These are phyloP conservation scores for Formica aserva DNA, from an alignment of 2,888 invertebrate species.

Conservation along the genomic window DNA sequence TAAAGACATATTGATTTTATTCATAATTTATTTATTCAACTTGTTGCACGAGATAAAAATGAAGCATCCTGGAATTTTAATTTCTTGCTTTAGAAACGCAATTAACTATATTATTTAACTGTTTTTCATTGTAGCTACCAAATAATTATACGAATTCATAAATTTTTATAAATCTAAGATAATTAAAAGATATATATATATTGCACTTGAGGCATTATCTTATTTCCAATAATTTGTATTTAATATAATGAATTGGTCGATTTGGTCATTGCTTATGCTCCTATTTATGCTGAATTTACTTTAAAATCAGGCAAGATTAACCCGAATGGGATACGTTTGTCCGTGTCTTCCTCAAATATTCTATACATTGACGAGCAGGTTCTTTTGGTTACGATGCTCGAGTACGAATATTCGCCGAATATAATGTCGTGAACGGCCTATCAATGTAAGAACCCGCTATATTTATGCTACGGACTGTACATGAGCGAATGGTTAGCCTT, in stretches of 20 bases:
- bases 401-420: slow-evolving; percentile 22
- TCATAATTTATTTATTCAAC: background rate
- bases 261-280: too few species aligned
- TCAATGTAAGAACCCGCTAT: slow-evolving; percentile 42
- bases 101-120: background rate
- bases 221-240: too few species aligned
- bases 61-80: background rate
- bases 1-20: background rate
- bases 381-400: background rate
- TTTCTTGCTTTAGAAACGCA: background rate
- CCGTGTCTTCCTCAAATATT: background rate
- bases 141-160: too few species aligned
- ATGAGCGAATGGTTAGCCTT: slow-evolving; percentile 81
- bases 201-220: background rate
- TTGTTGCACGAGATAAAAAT: background rate
- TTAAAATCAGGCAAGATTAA: background rate
- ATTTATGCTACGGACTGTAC: slow-evolving; percentile 79
- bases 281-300: too few species aligned
- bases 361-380: slow-evolving; percentile 1
- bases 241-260: too few species aligned
- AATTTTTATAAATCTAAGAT: too few species aligned
- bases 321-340: background rate
- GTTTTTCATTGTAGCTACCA: too few species aligned
- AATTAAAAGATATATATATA: too few species aligned
- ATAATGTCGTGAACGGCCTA: slow-evolving; percentile 23